Conservation (phyloP, 2,113 vertebrate species). For the Typhlomys cinereus region DNA sequence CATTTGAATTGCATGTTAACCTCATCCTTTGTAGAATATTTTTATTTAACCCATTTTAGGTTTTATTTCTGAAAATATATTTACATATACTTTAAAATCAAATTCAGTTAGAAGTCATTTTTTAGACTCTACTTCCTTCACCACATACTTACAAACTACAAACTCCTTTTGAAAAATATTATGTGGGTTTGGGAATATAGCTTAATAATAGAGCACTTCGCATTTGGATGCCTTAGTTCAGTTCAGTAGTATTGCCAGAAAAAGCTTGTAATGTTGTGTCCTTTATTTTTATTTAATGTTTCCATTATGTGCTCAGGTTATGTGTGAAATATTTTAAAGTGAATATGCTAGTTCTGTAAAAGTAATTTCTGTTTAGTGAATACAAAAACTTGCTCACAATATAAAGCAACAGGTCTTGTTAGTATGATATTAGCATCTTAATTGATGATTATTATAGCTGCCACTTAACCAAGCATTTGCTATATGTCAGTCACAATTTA, state of each 20-base stretch:
- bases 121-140: neutral
- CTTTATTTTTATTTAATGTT: conserved; percentile 30
- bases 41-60: neutral
- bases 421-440: neutral
- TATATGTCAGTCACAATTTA: neutral
- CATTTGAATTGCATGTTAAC: neutral
- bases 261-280: neutral
- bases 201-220: neutral
- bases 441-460: conserved; percentile 22
- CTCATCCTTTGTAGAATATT: conserved; percentile 34
- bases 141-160: neutral
- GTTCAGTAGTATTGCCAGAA: neutral
- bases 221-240: neutral
- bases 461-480: neutral
- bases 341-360: conserved; percentile 38
- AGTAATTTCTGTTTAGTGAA: conserved; percentile 14
- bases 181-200: neutral
- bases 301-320: conserved; percentile 8
- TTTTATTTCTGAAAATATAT: neutral
- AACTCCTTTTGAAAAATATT: neutral
- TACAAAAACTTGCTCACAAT: neutral
- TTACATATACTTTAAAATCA: conserved; percentile 44
- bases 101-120: neutral
- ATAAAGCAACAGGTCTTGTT: neutral
- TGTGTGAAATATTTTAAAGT: conserved; percentile 27